Evolutionary conservation across 1,140 invertebrate species (phyloP).

Genomic region (Melipona quadrifasciata): DNA sequence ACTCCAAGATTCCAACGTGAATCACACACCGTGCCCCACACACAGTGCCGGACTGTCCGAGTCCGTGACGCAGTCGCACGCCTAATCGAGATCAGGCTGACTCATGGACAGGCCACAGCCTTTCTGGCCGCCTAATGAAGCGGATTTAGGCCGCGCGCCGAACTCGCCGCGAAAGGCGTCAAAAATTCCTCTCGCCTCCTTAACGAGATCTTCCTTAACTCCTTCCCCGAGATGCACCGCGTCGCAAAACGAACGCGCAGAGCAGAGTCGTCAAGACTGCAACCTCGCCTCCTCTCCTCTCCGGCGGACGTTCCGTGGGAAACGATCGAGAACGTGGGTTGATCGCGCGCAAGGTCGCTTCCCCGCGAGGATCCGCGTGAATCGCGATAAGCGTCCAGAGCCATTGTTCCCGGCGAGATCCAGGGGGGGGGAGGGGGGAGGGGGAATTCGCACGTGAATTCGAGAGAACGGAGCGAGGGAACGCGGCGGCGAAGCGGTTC

Average conservation of each 20-base stretch:
- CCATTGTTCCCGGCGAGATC: not conserved
- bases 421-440: not conserved
- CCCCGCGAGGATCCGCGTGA: not conserved
- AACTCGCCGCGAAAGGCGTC: slow-evolving; percentile 13
- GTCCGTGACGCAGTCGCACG: slow-evolving; percentile 38
- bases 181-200: slow-evolving; percentile 27
- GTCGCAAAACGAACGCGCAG: not conserved
- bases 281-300: too few relatives aligned
- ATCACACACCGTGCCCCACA: slow-evolving; percentile 59
- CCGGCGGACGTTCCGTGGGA: not conserved
- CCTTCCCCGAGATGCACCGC: not conserved
- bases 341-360: slow-evolving; percentile 6
- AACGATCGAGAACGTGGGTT: not conserved
- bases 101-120: slow-evolving; percentile 49
- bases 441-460: not conserved
- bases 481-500: too few relatives aligned
- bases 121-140: slow-evolving; percentile 59
- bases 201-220: not conserved
- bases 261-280: not conserved
- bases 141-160: slow-evolving; percentile 49
- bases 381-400: not conserved
- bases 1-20: slow-evolving; percentile 67
- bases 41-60: slow-evolving; percentile 46
- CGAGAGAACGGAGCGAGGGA: too few relatives aligned
- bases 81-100: slow-evolving; percentile 68